Percentiles rank a stretch among this genome's conserved stretches.
Conservation (phyloP, 2,797 vertebrate species). For the Esox lucius region DNA sequence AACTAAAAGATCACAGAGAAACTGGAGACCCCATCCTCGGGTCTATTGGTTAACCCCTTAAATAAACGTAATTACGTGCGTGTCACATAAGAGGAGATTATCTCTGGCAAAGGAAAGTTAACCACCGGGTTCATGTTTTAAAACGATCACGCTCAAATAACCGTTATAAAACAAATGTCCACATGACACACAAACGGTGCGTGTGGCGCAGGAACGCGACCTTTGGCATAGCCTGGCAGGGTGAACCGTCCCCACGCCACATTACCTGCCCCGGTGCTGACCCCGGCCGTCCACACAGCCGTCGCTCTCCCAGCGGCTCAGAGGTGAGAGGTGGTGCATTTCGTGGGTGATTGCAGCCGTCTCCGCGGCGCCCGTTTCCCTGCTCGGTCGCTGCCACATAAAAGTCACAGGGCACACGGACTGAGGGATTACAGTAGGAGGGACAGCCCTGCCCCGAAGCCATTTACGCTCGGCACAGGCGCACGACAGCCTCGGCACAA, state of each 20-base stretch:
- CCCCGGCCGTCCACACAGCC: too few species aligned
- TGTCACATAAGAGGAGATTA: constrained; percentile 27
- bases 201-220: too few species aligned
- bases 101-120: constrained; percentile 5
- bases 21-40: constrained; percentile 32
- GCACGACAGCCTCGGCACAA: constrained; percentile 78
- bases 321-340: constrained; percentile 67
- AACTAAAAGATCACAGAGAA: constrained; percentile 39
- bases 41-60: constrained; percentile 21
- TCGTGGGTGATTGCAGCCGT: constrained; percentile 64
- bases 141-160: neutral
- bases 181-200: neutral
- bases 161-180: neutral
- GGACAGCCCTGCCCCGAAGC: constrained; percentile 74
- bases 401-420: constrained; percentile 79
- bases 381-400: constrained; percentile 74
- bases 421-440: constrained; percentile 78
- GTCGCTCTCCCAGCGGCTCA: too few species aligned
- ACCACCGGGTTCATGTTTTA: neutral
- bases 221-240: neutral
- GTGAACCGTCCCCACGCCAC: neutral
- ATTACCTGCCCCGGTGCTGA: constrained; percentile 15
- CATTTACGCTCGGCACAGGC: constrained; percentile 81
- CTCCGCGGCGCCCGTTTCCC: constrained; percentile 65
- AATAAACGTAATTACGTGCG: constrained; percentile 45